A percentile compares a stretch with the other conserved stretches of the same genome.
Conservation (phyloP, 2,888 invertebrate species). For the Drosophila nigricruria region DNA sequence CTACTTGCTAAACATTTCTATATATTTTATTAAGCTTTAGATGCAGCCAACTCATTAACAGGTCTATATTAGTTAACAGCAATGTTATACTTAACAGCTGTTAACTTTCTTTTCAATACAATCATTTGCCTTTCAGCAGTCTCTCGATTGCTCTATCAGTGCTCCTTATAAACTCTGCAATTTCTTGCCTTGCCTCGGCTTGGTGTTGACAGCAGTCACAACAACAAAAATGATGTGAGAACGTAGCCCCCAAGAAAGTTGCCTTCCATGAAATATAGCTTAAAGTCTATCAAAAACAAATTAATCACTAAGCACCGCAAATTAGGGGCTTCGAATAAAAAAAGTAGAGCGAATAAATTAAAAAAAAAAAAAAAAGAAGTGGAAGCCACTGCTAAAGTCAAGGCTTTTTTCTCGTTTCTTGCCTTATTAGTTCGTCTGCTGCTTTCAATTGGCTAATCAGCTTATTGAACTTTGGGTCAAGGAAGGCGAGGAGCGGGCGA, state of each 20-base stretch:
- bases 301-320: conserved; percentile 69
- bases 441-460: conserved; percentile 76
- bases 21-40: not conserved
- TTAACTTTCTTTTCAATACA: not conserved
- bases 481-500: not conserved
- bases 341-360: conserved; percentile 10
- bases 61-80: too few relatives aligned
- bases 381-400: conserved; percentile 14
- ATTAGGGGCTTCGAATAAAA: conserved; percentile 32
- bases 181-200: not conserved
- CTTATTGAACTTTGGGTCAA: conserved; percentile 73
- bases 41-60: not conserved
- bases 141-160: too few relatives aligned
- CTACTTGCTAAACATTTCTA: not conserved
- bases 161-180: conserved; percentile 16
- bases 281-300: conserved; percentile 74
- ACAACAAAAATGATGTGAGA: not conserved
- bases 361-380: conserved; percentile 12
- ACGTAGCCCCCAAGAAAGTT: conserved; percentile 18
- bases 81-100: not conserved
- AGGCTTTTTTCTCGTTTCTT: conserved; percentile 33
- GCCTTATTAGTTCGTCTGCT: conserved; percentile 56
- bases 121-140: not conserved
- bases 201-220: conserved; percentile 2
- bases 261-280: conserved; percentile 67